Conservation (phyloP, 1,140 invertebrate genomes). For the Nephila pilipes region DNA sequence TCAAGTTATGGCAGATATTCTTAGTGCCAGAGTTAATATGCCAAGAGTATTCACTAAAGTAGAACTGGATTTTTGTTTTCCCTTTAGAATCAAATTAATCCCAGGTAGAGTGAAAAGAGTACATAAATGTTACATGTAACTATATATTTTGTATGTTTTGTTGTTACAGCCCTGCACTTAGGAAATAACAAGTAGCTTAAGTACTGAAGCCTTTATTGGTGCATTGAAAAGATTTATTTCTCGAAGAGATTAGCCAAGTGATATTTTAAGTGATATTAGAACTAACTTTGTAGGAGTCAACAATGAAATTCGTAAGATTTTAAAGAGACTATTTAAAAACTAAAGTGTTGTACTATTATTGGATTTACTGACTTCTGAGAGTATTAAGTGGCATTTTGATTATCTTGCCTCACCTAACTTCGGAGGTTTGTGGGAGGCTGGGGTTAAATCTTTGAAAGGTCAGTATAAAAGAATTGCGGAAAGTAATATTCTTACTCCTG, state of each 20-base stretch:
- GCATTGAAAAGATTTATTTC: background rate
- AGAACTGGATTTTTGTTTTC: background rate
- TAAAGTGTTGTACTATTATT: background rate
- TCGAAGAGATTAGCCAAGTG: background rate
- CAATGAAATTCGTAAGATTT: background rate
- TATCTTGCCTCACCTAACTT: background rate
- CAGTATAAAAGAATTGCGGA: background rate
- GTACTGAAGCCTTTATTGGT: background rate
- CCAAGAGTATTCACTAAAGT: background rate
- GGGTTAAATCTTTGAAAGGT: background rate
- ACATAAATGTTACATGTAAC: background rate
- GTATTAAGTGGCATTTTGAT: background rate
- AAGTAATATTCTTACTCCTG: background rate
- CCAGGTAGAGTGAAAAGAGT: background rate
- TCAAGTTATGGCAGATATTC: background rate
- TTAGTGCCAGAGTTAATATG: background rate
- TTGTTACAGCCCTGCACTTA: background rate
- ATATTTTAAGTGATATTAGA: background rate
- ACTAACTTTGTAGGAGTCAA: background rate
- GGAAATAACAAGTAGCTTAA: too few species aligned
- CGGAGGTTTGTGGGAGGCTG: background rate
- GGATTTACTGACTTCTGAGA: background rate
- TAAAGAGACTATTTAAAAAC: background rate
- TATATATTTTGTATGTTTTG: background rate
- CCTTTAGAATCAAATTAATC: background rate